A percentile compares a stretch with the other conserved stretches of the same genome.
Evolutionary conservation across 2,888 invertebrate species (phyloP).

Genomic region (Rapana venosa): DNA sequence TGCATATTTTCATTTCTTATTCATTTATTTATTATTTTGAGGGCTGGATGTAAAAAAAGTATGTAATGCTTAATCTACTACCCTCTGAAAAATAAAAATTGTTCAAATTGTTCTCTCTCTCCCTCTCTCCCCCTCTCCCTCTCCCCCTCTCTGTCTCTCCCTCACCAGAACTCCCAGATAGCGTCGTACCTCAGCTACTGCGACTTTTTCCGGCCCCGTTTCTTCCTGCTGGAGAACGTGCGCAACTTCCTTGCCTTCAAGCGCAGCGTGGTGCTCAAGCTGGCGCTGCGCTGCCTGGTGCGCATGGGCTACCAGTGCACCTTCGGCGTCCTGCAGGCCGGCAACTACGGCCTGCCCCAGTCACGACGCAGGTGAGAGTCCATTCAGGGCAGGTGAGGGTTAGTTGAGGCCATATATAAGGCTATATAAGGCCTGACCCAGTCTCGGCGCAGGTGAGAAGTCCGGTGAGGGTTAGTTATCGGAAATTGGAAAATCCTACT

Average conservation of each 20-base stretch:
- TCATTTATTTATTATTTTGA: too few species aligned
- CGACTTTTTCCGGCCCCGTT: conserved; percentile 90
- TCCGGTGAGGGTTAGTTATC: too few species aligned
- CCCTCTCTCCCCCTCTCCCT: too few species aligned
- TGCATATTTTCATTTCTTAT: too few species aligned
- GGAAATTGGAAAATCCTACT: too few species aligned
- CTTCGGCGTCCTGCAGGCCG: conserved; percentile 91
- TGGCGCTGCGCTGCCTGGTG: conserved; percentile 86
- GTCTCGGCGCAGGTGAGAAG: too few species aligned
- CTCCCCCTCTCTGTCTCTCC: neutral
- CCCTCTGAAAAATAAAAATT: too few species aligned
- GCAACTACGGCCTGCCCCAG: conserved; percentile 91
- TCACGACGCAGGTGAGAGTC: conserved; percentile 84
- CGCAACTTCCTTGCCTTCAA: conserved; percentile 91
- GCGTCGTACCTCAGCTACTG: conserved; percentile 90
- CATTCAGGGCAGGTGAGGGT: neutral
- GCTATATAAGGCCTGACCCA: too few species aligned
- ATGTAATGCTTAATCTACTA: too few species aligned
- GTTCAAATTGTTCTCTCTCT: too few species aligned
- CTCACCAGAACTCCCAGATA: conserved; percentile 85
- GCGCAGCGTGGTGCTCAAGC: conserved; percentile 87
- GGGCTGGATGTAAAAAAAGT: too few species aligned
- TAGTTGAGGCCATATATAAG: too few species aligned
- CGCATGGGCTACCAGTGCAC: conserved; percentile 93
- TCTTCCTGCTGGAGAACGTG: conserved; percentile 91